These are phyloP conservation scores for Indri indri DNA, from an alignment of 2,113 vertebrate species.

Conservation along the genomic window DNA sequence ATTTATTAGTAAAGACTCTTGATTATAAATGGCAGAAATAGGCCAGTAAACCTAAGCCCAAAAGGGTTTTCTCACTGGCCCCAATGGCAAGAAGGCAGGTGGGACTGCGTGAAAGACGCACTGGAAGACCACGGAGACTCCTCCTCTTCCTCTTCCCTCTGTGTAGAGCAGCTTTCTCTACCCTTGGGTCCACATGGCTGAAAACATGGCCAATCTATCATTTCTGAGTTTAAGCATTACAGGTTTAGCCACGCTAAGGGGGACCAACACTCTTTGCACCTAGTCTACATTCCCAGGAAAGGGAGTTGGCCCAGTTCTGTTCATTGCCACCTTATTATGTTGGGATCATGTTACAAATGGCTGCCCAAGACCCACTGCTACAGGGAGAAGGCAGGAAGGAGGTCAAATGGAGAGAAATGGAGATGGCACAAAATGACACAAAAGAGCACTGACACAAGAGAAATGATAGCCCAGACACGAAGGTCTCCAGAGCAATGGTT, in stretches of 20 bases:
- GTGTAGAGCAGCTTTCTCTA: not conserved
- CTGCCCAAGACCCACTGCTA: not conserved
- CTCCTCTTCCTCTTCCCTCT: not conserved
- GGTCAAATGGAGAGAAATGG: not conserved
- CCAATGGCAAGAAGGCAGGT: not conserved
- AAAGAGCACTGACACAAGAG: not conserved
- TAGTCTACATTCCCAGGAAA: constrained; percentile 9
- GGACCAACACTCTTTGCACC: not conserved
- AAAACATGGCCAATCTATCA: not conserved
- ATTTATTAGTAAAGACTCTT: not conserved
- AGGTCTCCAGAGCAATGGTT: not conserved
- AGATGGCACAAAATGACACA: not conserved
- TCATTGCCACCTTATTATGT: not conserved
- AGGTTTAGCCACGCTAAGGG: not conserved
- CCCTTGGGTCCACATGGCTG: not conserved
- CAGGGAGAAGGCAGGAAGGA: not conserved
- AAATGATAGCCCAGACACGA: not conserved
- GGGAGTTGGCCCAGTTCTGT: not conserved
- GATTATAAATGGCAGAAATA: not conserved
- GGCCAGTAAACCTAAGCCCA: not conserved
- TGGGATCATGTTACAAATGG: not conserved
- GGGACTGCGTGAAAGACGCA: not conserved
- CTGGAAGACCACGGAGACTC: not conserved
- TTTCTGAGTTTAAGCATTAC: not conserved
- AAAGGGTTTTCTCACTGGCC: not conserved